phyloP scores from a whole-genome alignment of 2,113 vertebrate genomes.

The Brevimyrus niger region DNA sequence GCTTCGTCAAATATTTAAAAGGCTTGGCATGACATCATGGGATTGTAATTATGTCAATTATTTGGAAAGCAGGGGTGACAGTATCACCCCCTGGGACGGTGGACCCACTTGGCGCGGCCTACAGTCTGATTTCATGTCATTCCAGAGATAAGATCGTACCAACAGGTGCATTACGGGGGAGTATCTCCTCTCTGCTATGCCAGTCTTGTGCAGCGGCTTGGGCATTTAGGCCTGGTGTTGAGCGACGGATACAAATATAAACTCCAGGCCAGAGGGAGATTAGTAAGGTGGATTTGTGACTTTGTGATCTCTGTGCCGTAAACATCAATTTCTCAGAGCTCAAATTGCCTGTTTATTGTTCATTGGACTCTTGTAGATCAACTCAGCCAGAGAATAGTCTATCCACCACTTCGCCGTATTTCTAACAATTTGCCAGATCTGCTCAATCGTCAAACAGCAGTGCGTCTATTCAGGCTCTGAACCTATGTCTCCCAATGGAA shows the following conservation, averaged over 20 bases:
- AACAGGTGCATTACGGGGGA: background rate
- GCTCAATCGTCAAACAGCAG: background rate
- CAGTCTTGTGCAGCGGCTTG: background rate
- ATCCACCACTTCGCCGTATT: background rate
- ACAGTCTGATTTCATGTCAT: background rate
- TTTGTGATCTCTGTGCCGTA: background rate
- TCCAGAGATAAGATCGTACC: background rate
- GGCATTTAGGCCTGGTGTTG: background rate
- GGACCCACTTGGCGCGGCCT: background rate
- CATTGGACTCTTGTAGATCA: background rate
- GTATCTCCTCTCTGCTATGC: background rate
- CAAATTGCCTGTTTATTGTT: background rate
- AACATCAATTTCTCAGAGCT: background rate
- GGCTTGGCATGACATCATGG: constrained; percentile 43
- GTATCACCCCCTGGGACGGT: background rate
- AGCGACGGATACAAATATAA: background rate
- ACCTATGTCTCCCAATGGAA: background rate
- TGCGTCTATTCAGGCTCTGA: background rate
- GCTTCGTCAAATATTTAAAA: constrained; percentile 48
- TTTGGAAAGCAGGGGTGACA: constrained; percentile 27
- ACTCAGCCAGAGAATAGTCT: background rate
- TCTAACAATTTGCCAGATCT: background rate
- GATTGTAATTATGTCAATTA: constrained; percentile 42
- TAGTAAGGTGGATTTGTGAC: background rate
- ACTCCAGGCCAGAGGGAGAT: background rate